Conservation (phyloP, 2,888 invertebrate genomes). For the Strigamia transsilvanica region DNA sequence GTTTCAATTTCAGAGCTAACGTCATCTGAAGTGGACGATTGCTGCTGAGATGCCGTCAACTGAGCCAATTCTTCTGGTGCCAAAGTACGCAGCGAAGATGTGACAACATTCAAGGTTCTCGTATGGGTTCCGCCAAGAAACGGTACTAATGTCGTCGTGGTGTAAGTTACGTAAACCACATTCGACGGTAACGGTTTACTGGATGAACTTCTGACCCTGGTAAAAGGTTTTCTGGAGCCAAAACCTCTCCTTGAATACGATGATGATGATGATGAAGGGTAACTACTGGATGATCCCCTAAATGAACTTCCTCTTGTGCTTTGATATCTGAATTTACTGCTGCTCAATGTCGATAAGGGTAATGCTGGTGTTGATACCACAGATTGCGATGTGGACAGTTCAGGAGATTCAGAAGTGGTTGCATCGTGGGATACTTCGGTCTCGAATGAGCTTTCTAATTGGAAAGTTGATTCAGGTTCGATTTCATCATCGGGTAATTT, state of each 20-base stretch:
- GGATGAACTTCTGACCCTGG: background rate
- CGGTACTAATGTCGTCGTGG: slow-evolving; percentile 59
- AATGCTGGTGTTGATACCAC: background rate
- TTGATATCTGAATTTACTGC: background rate
- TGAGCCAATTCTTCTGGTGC: slow-evolving; percentile 56
- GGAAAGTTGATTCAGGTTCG: background rate
- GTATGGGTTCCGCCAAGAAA: slow-evolving; percentile 59
- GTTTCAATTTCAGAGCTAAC: background rate
- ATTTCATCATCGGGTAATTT: background rate
- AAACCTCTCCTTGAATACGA: slow-evolving; percentile 16
- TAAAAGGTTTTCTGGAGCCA: slow-evolving; percentile 43
- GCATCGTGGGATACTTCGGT: background rate
- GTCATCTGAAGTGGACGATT: background rate
- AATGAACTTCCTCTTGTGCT: background rate
- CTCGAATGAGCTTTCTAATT: background rate
- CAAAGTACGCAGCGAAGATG: slow-evolving; percentile 59
- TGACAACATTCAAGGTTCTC: slow-evolving; percentile 59
- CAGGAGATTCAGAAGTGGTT: background rate
- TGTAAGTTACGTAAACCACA: slow-evolving; percentile 59
- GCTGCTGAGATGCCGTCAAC: slow-evolving; percentile 17
- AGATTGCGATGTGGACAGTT: background rate
- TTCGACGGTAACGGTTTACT: slow-evolving; percentile 56
- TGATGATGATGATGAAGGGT: background rate
- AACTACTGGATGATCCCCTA: background rate
- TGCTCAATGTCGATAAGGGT: background rate